These are phyloP conservation scores for Potamilus streckersoni DNA, from an alignment of 1,140 invertebrate genomes.

Conservation along the genomic window DNA sequence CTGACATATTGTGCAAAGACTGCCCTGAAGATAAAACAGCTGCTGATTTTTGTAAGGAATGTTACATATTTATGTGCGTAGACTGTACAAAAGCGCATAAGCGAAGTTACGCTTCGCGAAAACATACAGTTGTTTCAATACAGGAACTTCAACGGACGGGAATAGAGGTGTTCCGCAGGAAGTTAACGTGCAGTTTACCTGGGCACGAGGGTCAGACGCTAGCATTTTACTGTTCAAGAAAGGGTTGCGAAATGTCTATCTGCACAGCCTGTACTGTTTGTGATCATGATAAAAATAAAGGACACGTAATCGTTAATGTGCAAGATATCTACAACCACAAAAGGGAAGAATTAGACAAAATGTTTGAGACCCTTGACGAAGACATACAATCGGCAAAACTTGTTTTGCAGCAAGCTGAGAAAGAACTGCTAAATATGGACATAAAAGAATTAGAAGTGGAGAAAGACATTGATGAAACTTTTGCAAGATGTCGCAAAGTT, in stretches of 20 bases:
- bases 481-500: constrained; percentile 30
- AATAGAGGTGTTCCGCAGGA: constrained; percentile 36
- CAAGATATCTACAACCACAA: constrained; percentile 32
- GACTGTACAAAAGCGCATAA: constrained; percentile 39
- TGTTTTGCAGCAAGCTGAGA: constrained; percentile 37
- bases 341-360: constrained; percentile 29
- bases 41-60: constrained; percentile 41
- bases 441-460: constrained; percentile 45
- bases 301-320: constrained; percentile 37
- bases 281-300: constrained; percentile 38
- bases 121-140: constrained; percentile 31
- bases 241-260: constrained; percentile 35
- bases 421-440: constrained; percentile 44
- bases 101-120: constrained; percentile 38
- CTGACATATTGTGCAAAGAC: constrained; percentile 41
- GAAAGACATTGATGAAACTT: constrained; percentile 39
- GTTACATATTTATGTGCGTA: constrained; percentile 44
- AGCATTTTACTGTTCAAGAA: constrained; percentile 36
- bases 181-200: constrained; percentile 32
- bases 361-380: constrained; percentile 29
- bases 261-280: constrained; percentile 40
- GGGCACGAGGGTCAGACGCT: constrained; percentile 41
- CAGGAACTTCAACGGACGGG: constrained; percentile 32
- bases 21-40: constrained; percentile 44
- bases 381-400: constrained; percentile 35